Evolutionary conservation across 2,888 invertebrate species (phyloP), one percentile per base, ranked within the genome.

Genomic region (Dinocampus coccinellae): DNA sequence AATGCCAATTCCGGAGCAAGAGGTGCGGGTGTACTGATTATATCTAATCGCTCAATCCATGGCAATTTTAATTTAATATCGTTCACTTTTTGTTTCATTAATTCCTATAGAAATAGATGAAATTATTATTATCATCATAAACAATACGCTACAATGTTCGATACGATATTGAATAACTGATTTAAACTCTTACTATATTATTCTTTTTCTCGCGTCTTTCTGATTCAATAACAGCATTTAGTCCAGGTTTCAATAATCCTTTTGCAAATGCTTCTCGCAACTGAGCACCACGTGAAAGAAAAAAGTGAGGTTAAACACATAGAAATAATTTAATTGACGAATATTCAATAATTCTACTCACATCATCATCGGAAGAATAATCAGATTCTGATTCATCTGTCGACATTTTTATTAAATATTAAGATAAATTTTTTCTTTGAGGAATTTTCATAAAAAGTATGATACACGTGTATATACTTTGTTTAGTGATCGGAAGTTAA

Each of bases 221-320:
- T 80, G 89, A 88, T 77, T 91, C 89, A 66, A 92, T 88, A 80
- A 91, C 91, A 77, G 92, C 90, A 87, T 97, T 96, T 0, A 97
- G 88, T 1, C 97, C 97, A 0, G 97, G 95, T 84, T 97, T 95
- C 0, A 98, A 83, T 67, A 93, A 89, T 0, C 97, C 97, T 80
- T 93, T 92, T 0, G 93, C 93, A 86, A 97, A 96, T 0, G 97
- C 97, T 84, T 94, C 93, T 92, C 96, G 97, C 69, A 98, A 88
- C 97, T 97, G 83, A n/a, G 65, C 89, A 78, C 76, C 79, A 81
- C 78, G 79, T 82, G 76, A 82, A 64, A 77, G 75, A 34, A 55
- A 55, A 22, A 63, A 62, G 67, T 67, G 47, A 67, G 20, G 16
- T 53, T 34, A n/a, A 7, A 29, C 3, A 29, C 7, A 7, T 29